phyloP scores from a whole-genome alignment of 1,140 invertebrate species.

The Drosophila baimaii region DNA sequence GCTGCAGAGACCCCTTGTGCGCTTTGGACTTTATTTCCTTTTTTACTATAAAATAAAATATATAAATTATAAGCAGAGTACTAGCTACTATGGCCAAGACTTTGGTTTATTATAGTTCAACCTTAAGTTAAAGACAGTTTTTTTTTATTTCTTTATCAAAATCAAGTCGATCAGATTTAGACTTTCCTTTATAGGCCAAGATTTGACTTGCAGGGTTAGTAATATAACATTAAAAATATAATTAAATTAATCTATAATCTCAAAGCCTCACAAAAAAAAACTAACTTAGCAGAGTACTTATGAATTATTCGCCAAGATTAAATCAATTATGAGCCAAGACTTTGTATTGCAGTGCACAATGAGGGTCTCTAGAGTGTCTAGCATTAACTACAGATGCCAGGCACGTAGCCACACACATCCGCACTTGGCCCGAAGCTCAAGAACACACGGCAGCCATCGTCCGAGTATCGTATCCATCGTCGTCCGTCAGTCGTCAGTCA shows the following conservation, averaged over 20 bases:
- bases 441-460: slow-evolving; percentile 49
- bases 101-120: no score
- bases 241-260: no score
- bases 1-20: no score
- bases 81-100: no score
- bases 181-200: not conserved
- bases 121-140: no score
- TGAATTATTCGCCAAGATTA: slow-evolving; percentile 12
- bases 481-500: slow-evolving; percentile 49
- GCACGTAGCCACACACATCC: slow-evolving; percentile 67
- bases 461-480: slow-evolving; percentile 17
- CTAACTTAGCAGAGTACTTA: not conserved
- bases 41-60: no score
- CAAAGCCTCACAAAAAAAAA: not conserved
- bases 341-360: slow-evolving; percentile 21
- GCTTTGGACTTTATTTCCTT: no score
- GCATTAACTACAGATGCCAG: slow-evolving; percentile 50
- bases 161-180: no score
- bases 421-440: slow-evolving; percentile 69
- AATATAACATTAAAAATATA: not conserved
- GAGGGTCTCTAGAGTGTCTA: slow-evolving; percentile 18
- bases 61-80: no score
- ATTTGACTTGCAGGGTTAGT: not conserved
- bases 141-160: not conserved
- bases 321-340: slow-evolving; percentile 10